phyloP scores from a whole-genome alignment of 2,797 vertebrate genomes.

The Aeoliscus strigatus region DNA sequence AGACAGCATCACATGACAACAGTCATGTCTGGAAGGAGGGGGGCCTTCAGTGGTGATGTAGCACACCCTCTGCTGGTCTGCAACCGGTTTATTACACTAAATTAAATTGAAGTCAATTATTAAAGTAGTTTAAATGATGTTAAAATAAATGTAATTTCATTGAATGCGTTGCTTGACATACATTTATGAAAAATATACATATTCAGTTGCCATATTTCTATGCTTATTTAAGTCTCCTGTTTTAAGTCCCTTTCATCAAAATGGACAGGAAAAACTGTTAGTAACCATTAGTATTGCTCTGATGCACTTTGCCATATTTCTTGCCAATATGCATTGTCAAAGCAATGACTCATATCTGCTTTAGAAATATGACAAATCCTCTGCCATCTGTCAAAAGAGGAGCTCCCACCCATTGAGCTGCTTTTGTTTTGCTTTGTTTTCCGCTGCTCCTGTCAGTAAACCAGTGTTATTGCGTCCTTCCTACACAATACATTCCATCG shows the following conservation, averaged over 20 bases:
- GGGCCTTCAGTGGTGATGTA: background rate
- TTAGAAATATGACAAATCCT: constrained; percentile 1
- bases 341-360: constrained; percentile 30
- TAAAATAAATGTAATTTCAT: no score
- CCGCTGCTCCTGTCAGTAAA: constrained; percentile 17
- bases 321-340: constrained; percentile 1
- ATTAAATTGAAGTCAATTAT: background rate
- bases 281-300: background rate
- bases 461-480: constrained; percentile 32
- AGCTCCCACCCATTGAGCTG: constrained; percentile 31
- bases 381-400: constrained; percentile 1
- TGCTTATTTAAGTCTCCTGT: no score
- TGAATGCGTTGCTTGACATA: no score
- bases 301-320: constrained; percentile 1
- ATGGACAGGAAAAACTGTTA: background rate
- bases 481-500: constrained; percentile 27
- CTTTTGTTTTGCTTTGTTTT: constrained; percentile 27
- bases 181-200: no score
- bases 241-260: background rate
- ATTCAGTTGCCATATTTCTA: no score
- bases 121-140: background rate
- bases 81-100: background rate
- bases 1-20: no score
- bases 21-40: background rate
- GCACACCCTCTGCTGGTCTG: constrained; percentile 40